Base-by-base conservation (phyloP, 2,888 invertebrate genomes). In the Synergus japonicus region DNA sequence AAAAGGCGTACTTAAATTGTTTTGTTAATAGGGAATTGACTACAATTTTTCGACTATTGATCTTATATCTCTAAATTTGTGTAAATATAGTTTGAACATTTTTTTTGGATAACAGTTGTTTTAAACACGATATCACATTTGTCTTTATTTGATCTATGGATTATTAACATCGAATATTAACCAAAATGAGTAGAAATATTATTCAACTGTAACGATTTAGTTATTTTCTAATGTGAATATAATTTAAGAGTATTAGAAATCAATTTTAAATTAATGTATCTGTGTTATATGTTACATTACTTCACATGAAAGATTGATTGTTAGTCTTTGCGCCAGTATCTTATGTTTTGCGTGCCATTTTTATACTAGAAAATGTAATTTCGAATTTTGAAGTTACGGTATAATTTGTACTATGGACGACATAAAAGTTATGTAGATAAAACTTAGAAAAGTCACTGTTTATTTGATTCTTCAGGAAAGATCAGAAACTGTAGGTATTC, bases 281-380 rank as follows among this genome's bases (percentile, higher is more conserved):
- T 22, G 10, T 58, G 12, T 60, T 60, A 10, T 60, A 60, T 60
- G 18, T 60, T 60, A 60, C 12, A 12, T 60, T 60, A 18, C n/a
- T 60, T 60, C 0, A 60, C 10, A 22, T 1, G 10, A 60, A 60
- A 10, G 10, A 3, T 29, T 29, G 29, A 60, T 18, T 60, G 60
- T 60, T 60, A 2, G 10, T 22, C 41, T 41, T 65, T 10, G 37
- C 15, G 65, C 15, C 41, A 41, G n/a, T 65, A 43, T 54, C 9
- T 69, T 69, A 67, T 29, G 54, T 66, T 66, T 54, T n/a, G 9
- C 37, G 58, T 78, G 67, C 54, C 54, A 58, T 67, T 22, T 58
- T 58, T n/a, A 66, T 46, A 66, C 66, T 66, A 66, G 15, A 66
- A 54, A 64, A 49, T 77, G 49, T 77, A 54, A 77, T 49, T 77